These are phyloP conservation scores for Metopolophium dirhodum DNA, from an alignment of 1,140 invertebrate species.

Conservation along the genomic window DNA sequence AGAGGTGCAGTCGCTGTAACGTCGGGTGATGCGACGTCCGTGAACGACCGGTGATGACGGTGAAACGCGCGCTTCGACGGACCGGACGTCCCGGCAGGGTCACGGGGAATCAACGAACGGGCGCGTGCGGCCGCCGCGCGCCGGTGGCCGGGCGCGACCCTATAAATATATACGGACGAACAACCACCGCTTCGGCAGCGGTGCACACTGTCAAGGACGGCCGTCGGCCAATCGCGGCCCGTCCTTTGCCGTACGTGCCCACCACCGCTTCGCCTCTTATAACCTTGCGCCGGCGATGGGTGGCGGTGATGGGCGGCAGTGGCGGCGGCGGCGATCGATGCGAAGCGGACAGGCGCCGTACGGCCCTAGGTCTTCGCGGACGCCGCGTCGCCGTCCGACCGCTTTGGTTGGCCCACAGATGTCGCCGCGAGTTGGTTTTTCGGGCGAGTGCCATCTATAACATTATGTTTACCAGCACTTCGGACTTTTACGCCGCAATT, in stretches of 20 bases:
- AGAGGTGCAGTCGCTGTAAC: not conserved
- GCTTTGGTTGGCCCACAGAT: not conserved
- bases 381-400: not conserved
- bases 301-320: not conserved
- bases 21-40: not conserved
- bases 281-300: conserved; percentile 39
- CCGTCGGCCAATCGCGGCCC: conserved; percentile 1
- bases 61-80: not conserved
- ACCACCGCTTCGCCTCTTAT: not conserved
- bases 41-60: not conserved
- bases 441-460: not conserved
- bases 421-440: not conserved
- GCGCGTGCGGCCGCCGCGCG: not conserved
- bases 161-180: not conserved
- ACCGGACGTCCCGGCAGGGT: conserved; percentile 10
- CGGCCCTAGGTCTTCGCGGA: not conserved
- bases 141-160: conserved; percentile 38
- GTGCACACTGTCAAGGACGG: conserved; percentile 51
- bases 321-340: conserved; percentile 27
- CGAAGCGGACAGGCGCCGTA: conserved; percentile 20
- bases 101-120: not conserved
- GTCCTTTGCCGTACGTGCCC: not conserved
- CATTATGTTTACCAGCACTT: not conserved
- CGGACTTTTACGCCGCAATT: not conserved
- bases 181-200: not conserved